Conservation (phyloP, 2,888 invertebrate species). For the Gandaritis pyraliata region DNA sequence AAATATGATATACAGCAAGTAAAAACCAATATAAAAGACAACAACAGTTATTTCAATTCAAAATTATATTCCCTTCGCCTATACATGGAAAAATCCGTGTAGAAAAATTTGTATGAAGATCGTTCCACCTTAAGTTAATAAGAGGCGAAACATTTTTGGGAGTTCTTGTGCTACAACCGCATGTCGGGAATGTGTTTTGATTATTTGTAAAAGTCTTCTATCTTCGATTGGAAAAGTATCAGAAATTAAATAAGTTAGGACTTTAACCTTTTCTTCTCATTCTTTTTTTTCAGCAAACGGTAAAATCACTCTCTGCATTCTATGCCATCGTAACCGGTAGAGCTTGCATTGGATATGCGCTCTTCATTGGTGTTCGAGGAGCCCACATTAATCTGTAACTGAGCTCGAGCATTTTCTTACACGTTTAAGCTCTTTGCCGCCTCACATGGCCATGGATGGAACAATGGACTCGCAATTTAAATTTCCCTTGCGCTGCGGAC, state of each 20-base stretch:
- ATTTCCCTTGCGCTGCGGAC: conserved; percentile 57
- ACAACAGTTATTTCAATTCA: too few relatives aligned
- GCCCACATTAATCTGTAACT: conserved; percentile 60
- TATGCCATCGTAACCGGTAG: conserved; percentile 34
- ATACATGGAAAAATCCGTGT: too few relatives aligned
- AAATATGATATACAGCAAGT: too few relatives aligned
- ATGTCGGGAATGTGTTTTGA: neutral
- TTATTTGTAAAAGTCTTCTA: neutral
- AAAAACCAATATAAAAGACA: too few relatives aligned
- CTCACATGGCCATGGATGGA: conserved; percentile 55
- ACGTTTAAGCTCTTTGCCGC: conserved; percentile 64
- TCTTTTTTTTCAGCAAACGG: neutral
- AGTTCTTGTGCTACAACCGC: neutral
- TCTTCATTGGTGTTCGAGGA: conserved; percentile 44
- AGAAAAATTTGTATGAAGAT: too few relatives aligned
- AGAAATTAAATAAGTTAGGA: neutral
- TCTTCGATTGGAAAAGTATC: neutral
- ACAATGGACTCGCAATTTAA: conserved; percentile 71
- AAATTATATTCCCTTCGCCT: too few relatives aligned
- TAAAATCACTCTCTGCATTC: conserved; percentile 31
- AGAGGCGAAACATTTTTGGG: too few relatives aligned
- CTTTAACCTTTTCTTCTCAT: neutral
- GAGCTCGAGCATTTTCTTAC: conserved; percentile 57
- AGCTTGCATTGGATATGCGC: conserved; percentile 35
- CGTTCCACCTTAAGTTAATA: too few relatives aligned